Evolutionary conservation across 2,888 invertebrate genomes (phyloP).

Genomic region (Hartigia nigra): DNA sequence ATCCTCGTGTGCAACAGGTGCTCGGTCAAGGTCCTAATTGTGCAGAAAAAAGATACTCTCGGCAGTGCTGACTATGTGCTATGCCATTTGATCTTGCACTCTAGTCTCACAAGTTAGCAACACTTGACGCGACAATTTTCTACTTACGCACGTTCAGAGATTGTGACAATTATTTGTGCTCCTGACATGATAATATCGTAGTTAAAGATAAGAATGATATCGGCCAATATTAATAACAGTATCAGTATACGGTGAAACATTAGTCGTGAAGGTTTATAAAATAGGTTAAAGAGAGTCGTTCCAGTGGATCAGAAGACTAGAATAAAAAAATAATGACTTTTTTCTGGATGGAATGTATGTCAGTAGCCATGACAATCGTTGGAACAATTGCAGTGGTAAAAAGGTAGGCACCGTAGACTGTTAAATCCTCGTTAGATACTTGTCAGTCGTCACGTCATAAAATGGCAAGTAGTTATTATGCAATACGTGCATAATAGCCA

Average conservation of each 20-base stretch:
- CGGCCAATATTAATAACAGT: not conserved
- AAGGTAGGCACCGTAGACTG: constrained; percentile 65
- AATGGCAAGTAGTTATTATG: not conserved
- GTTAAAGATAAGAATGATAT: not conserved
- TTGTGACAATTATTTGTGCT: not conserved
- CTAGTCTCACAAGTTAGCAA: not conserved
- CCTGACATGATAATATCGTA: not conserved
- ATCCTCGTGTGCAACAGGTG: not conserved
- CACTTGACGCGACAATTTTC: not conserved
- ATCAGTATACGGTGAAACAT: not conserved
- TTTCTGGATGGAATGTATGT: constrained; percentile 74
- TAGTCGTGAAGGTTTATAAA: not conserved
- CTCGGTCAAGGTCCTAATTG: not conserved
- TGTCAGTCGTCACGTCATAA: not conserved
- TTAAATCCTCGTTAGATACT: not conserved
- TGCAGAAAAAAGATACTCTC: not conserved
- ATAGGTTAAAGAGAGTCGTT: not conserved
- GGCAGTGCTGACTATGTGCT: not conserved
- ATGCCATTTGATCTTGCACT: not conserved
- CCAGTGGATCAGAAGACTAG: not conserved
- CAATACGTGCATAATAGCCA: no score
- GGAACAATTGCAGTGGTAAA: constrained; percentile 73
- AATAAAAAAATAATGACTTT: constrained; percentile 68
- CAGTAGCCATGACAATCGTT: constrained; percentile 74
- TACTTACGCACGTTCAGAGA: not conserved